Conservation (phyloP, 1,140 invertebrate species). For the Heliconius melpomene region DNA sequence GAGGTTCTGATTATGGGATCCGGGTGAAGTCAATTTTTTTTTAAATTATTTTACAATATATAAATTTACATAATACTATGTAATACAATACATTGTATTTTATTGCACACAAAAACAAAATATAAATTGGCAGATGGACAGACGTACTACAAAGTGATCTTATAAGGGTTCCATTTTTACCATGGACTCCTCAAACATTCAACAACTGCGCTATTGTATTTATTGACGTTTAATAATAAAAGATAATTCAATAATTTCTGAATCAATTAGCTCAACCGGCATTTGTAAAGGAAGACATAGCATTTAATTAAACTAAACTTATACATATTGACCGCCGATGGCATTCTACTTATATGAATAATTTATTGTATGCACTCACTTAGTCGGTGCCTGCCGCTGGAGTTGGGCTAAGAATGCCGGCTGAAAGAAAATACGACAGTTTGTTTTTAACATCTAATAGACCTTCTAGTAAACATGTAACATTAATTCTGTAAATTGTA, state of each 20-base stretch:
- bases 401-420: neutral
- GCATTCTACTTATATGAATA: slow-evolving; percentile 25
- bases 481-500: neutral
- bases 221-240: neutral
- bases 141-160: no score
- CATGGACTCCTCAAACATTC: no score
- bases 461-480: neutral
- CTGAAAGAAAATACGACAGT: neutral
- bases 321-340: slow-evolving; percentile 21
- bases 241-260: neutral
- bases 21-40: no score
- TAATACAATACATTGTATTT: no score
- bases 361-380: slow-evolving; percentile 25
- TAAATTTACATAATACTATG: no score
- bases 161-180: no score
- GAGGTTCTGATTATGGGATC: no score
- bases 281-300: slow-evolving; percentile 25
- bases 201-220: no score
- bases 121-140: no score
- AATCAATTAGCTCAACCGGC: neutral
- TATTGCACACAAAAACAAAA: no score
- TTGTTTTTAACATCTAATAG: neutral
- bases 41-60: no score
- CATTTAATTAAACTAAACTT: slow-evolving; percentile 28
- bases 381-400: slow-evolving; percentile 2